Conservation (phyloP, 2,113 vertebrate genomes). For the Cavia aperea region DNA sequence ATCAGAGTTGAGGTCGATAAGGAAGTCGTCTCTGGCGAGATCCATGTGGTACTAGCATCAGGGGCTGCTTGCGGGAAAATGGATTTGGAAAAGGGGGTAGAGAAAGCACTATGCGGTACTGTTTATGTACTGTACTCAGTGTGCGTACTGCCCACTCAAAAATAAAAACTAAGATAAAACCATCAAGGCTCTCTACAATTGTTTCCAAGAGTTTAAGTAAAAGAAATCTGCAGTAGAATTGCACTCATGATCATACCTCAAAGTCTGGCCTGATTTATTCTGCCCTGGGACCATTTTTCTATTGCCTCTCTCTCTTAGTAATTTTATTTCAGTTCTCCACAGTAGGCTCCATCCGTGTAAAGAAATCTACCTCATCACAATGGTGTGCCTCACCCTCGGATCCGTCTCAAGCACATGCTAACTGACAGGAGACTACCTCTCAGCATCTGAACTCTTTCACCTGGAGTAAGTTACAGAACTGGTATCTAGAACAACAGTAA, state of each 20-base stretch:
- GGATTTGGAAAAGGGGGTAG: not conserved
- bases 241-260: not conserved
- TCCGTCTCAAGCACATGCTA: not conserved
- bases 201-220: not conserved
- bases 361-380: not conserved
- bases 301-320: not conserved
- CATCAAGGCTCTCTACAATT: not conserved
- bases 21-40: not conserved
- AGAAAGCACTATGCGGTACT: not conserved
- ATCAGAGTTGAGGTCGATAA: not conserved
- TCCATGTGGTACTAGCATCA: rapidly evolving
- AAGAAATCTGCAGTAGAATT: not conserved
- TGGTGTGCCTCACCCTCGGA: not conserved
- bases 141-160: not conserved
- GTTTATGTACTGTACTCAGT: not conserved
- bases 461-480: not conserved
- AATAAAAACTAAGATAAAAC: constrained; percentile 19
- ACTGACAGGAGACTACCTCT: not conserved
- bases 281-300: not conserved
- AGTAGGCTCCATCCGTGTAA: not conserved
- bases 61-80: not conserved
- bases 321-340: not conserved
- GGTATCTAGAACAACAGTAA: not conserved
- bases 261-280: not conserved
- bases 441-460: not conserved